Base-by-base conservation (phyloP, 2,113 vertebrate species). In the Lota lota region DNA sequence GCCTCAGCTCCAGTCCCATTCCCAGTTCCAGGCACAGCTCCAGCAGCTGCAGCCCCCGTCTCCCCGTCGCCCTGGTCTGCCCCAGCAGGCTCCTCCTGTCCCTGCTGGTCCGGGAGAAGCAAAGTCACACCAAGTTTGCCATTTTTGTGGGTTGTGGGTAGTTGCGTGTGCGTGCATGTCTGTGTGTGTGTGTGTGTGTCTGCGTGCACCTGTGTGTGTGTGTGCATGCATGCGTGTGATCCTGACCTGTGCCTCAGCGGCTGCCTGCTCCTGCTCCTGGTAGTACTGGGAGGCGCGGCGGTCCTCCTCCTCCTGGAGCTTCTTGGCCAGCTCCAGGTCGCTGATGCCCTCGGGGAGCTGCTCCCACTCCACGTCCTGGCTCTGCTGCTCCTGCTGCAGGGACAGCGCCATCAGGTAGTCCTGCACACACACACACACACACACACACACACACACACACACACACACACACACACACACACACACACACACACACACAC, bases 341-440 rank as follows among this genome's bases (percentile, higher is more conserved):
- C 96, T 97, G 91, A 98, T 93, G 72, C 95, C 97, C 91, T 98
- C 96, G 1, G 97, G 95, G 47, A 97, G 93, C 78, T 97, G 95
- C 66, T 98, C 97, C 97, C 97, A 99, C 61, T 94, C 93, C 19
- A 98, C 89, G 20, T 97, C 96, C 85, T 95, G 94, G 67, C 90
- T 96, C 84, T 97, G 96, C 91, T 99, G 97, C 88, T 99, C 97
- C 93, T 99, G 97, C 93, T 99, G 97, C 75, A 99, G 93, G 50
- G 97, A 97, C 86, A 99, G 85, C 1, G 97, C 97, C 96, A 99
- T 98, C 89, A 98, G 86, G 84, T 99, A 99, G 90, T 99, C 97
- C 97, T 99, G 74, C 7, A 58, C 7, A 22, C 24, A 15, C 17
- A 65, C 33, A 51, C 50, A 63, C 63, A 71, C n/a, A 28, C 66